Base-by-base conservation (phyloP, 2,888 invertebrate genomes). In the Blomia tropicalis region DNA sequence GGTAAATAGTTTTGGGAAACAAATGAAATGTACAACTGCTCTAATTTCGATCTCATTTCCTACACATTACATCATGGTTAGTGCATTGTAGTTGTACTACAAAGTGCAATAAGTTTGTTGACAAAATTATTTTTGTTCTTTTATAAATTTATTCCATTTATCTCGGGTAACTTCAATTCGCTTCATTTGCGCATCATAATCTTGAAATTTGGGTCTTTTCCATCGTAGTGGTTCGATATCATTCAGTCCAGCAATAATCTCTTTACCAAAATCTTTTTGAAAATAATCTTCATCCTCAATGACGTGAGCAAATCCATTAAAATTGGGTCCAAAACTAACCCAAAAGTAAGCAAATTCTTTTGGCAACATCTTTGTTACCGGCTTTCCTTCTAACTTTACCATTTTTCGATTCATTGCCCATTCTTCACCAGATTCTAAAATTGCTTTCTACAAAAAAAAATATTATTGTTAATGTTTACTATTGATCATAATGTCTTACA, bases 401-500 rank as follows among this genome's bases (percentile, higher is more conserved):
- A 91, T 72, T 77, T 96, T 95, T 72, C 90, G 92, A 73, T 98
- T 98, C 70, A 84, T 83, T 3, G 88, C 81, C 93, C 95, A 98
- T 75, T 95, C 93, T 22, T 81, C 80, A 75, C 93, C 96, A 67
- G 88, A 89, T 73, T 98, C 96, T 70, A 87, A 79, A 63, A 98
- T 82, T 0, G 93, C 95, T 79, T 98, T 98, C 80, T 81, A 72
- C 31, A n/a, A 11, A 23, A 32, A 25, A 56, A 29, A 58, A 22
- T 43, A 53, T 60, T 19, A 61, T 56, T 29, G 36, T 31, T 4
- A 23, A 32, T 43, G 36, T 31, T 44, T 31, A 43, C 23, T 5
- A 32, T 14, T 1, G 54, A 17, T 29, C 0, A 22, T 51, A n/a
- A 22, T 43, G 14, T 4, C 64, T 67, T 69, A 79, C 81, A 75